Evolutionary conservation across 2,113 vertebrate genomes (phyloP), one percentile per base, ranked within the genome.

Genomic region (Hydrolagus affinis): DNA sequence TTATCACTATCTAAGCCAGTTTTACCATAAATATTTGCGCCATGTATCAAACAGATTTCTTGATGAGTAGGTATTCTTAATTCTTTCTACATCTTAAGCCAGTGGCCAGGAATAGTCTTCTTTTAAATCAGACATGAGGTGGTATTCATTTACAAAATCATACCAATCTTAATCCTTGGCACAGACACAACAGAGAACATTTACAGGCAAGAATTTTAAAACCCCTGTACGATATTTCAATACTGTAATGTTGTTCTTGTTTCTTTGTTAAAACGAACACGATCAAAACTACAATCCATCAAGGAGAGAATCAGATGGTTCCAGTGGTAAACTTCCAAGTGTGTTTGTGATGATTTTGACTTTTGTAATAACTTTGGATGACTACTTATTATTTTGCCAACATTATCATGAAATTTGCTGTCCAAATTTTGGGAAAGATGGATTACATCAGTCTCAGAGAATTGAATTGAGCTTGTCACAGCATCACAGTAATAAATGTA

Each of bases 351-450:
- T 71, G 70, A 71, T 71, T 71, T 71, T 71, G 70, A 71, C 28
- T 71, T 71, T 28, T 12, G 23, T 70, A 23, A 23, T 21, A 70
- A 25, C 21, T 4, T 28, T 71, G 70, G 8, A 28, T 12, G 25
- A 71, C n/a, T 71, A 28, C 23, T 71, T 25, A 9, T 71, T 25
- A 71, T 71, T 71, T 71, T 3, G 70, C 30, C 11, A 72, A 28
- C 70, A 72, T 72, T 77, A 44, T 77, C 57, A 77, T 77, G 11
- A 23, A 11, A 59, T 60, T 77, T 77, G 56, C 56, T 60, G 75
- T 12, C n/a, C 11, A 23, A 1, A n/a, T 59, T 25, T 30, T 60
- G 32, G 11, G 73, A 74, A n/a, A 60, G 56, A 57, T 60, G 56
- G 11, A 77, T 25, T n/a, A 77, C 11, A 23, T 76, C 21, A 60